Evolutionary conservation across 1,140 invertebrate genomes (phyloP).

Genomic region (Arctopsyche grandis): DNA sequence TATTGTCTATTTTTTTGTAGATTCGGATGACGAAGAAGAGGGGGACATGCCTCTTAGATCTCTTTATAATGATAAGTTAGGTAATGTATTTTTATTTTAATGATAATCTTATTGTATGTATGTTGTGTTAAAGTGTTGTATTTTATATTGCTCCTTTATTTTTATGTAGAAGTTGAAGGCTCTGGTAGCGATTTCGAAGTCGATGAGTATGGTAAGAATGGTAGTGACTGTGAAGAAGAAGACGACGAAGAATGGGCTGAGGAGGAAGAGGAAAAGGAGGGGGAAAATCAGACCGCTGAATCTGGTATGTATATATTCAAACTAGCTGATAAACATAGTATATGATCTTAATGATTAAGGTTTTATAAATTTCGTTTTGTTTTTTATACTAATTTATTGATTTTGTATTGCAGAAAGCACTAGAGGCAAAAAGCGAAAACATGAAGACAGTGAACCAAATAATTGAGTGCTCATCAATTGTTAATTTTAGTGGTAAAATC

Average conservation of each 20-base stretch:
- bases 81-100: conserved; percentile 58
- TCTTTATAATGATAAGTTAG: conserved; percentile 78
- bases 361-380: conserved; percentile 13
- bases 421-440: conserved; percentile 67
- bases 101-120: background rate
- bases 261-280: conserved; percentile 64
- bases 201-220: conserved; percentile 56
- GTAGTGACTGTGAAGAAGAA: conserved; percentile 67
- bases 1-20: conserved; percentile 51
- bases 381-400: conserved; percentile 1
- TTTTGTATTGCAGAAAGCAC: conserved; percentile 60
- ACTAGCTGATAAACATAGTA: background rate
- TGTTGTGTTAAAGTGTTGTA: background rate
- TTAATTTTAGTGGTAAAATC: conserved; percentile 49
- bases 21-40: conserved; percentile 67
- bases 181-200: conserved; percentile 73
- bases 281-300: conserved; percentile 55
- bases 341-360: background rate
- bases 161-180: conserved; percentile 69
- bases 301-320: conserved; percentile 34
- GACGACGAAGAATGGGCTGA: conserved; percentile 73
- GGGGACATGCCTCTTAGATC: conserved; percentile 74
- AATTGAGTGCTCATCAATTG: conserved; percentile 60
- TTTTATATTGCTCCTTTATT: background rate
- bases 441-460: conserved; percentile 60